Conservation (phyloP, 2,888 invertebrate species). For the Sphecodes monilicornis region DNA sequence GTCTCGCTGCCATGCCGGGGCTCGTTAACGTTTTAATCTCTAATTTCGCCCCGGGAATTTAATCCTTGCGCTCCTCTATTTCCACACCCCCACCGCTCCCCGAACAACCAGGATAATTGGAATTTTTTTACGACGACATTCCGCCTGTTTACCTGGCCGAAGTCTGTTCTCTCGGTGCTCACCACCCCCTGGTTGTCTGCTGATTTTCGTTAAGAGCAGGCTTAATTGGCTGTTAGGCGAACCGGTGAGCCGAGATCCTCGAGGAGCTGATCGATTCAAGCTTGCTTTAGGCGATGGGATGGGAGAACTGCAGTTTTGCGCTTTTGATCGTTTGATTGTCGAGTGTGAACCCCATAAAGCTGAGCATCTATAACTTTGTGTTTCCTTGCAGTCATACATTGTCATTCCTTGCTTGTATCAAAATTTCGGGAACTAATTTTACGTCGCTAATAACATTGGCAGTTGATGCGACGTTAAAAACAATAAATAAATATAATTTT, state of each 20-base stretch:
- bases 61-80: constrained; percentile 27
- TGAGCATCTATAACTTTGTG: no score
- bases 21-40: constrained; percentile 46
- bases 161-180: neutral
- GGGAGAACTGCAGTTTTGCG: neutral
- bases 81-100: neutral
- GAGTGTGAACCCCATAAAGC: neutral
- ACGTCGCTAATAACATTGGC: no score
- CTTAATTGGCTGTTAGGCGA: neutral
- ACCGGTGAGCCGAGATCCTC: neutral
- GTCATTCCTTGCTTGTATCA: no score
- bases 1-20: neutral
- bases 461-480: no score
- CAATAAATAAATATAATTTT: no score
- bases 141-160: constrained; percentile 38
- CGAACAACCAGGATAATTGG: constrained; percentile 39
- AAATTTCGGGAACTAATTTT: no score
- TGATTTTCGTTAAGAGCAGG: neutral
- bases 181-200: neutral
- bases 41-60: constrained; percentile 31
- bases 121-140: constrained; percentile 34
- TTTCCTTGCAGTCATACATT: no score
- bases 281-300: neutral
- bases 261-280: neutral
- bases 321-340: neutral